Percentiles rank a stretch among this genome's conserved stretches.
These are phyloP conservation scores for Alcedo quadribrachys DNA, from an alignment of 2,797 vertebrate genomes.

Conservation along the genomic window DNA sequence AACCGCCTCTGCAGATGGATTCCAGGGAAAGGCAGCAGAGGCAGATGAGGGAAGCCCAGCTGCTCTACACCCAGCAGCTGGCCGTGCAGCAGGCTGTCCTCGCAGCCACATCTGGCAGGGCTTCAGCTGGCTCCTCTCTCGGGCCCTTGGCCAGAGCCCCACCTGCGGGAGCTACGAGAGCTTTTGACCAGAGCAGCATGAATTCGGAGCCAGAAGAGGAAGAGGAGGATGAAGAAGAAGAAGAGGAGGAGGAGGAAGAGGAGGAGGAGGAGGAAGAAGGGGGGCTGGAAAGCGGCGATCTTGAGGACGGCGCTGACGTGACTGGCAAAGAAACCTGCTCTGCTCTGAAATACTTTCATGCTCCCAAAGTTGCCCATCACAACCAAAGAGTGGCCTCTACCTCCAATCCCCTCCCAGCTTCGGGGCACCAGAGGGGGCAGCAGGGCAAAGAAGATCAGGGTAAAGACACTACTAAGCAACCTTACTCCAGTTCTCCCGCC, in stretches of 20 bases:
- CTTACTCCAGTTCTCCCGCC: conserved; percentile 73
- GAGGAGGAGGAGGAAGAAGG: conserved; percentile 79
- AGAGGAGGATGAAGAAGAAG: conserved; percentile 65
- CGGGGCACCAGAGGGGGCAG: conserved; percentile 52
- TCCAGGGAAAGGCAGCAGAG: conserved; percentile 84
- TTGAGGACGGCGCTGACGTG: conserved; percentile 68
- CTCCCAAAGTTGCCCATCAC: conserved; percentile 68
- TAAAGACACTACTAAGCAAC: conserved; percentile 78
- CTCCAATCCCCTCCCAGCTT: conserved; percentile 29
- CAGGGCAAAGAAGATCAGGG: conserved; percentile 82
- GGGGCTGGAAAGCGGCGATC: conserved; percentile 73
- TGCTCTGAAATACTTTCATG: conserved; percentile 73
- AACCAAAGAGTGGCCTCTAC: conserved; percentile 64
- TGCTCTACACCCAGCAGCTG: conserved; percentile 87
- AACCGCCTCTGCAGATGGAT: conserved; percentile 85
- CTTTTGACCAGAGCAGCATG: conserved; percentile 64
- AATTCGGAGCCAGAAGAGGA: conserved; percentile 75
- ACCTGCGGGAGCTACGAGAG: conserved; percentile 53
- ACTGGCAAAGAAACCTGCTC: conserved; percentile 70
- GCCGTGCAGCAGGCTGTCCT: conserved; percentile 87
- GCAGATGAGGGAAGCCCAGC: conserved; percentile 86
- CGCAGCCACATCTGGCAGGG: conserved; percentile 79
- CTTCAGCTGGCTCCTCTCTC: conserved; percentile 69
- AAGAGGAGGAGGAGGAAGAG: conserved; percentile 61
- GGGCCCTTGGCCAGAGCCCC: conserved; percentile 75